Percentiles rank a stretch among this genome's conserved stretches.
Conservation (phyloP, 2,888 invertebrate genomes). For the Morpho deidamia region DNA sequence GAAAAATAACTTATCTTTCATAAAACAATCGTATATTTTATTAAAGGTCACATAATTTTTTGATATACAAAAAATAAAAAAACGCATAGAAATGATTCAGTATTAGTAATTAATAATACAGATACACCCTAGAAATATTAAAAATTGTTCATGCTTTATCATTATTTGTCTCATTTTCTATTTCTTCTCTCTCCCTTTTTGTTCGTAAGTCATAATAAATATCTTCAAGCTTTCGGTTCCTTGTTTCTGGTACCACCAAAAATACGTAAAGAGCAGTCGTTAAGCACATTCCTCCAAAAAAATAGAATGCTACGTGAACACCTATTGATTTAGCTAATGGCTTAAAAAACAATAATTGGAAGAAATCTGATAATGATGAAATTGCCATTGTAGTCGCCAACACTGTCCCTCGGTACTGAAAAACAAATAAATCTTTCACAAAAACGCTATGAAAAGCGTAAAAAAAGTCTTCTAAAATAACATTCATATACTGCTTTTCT, state of each 20-base stretch:
- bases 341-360: conserved; percentile 33
- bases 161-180: conserved; percentile 4
- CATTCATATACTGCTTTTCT: no score
- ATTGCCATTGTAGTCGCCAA: conserved; percentile 32
- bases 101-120: not conserved
- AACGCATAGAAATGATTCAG: no score
- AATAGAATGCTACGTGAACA: conserved; percentile 31
- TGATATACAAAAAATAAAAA: not conserved
- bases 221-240: conserved; percentile 28
- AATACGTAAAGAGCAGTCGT: conserved; percentile 27
- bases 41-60: not conserved
- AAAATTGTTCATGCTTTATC: not conserved
- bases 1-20: no score
- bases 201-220: conserved; percentile 31
- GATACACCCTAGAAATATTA: not conserved
- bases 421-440: conserved; percentile 1
- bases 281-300: conserved; percentile 31
- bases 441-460: not conserved
- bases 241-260: conserved; percentile 32
- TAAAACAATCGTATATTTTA: not conserved
- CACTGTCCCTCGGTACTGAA: conserved; percentile 35
- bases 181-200: conserved; percentile 22
- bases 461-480: not conserved
- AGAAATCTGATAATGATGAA: conserved; percentile 28
- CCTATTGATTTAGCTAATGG: conserved; percentile 27